Conservation (phyloP, 1,140 invertebrate genomes). For the Drosophila pallidifrons region DNA sequence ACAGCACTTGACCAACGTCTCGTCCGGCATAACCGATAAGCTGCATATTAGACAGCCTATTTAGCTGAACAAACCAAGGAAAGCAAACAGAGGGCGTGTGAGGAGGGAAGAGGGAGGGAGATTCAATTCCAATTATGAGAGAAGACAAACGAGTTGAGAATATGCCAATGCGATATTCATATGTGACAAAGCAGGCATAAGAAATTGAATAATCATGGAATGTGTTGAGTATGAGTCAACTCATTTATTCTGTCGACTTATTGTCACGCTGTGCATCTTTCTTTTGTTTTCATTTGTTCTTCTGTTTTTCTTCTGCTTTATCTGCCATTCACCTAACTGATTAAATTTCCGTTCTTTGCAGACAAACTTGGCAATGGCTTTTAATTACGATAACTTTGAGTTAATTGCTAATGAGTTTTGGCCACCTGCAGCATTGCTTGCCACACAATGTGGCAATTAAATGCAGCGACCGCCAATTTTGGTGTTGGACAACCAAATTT, state of each 20-base stretch:
- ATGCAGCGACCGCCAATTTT: slow-evolving; percentile 61
- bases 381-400: slow-evolving; percentile 31
- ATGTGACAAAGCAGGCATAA: not conserved
- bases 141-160: slow-evolving; percentile 13
- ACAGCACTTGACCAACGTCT: slow-evolving; percentile 44
- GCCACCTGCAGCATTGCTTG: slow-evolving; percentile 14
- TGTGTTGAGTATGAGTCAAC: slow-evolving; percentile 1
- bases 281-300: slow-evolving; percentile 1
- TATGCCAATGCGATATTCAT: slow-evolving; percentile 1
- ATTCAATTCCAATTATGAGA: slow-evolving; percentile 23
- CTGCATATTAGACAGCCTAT: slow-evolving; percentile 34
- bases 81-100: too few relatives aligned
- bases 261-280: slow-evolving; percentile 8
- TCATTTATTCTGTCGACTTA: slow-evolving; percentile 6
- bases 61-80: not conserved
- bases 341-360: slow-evolving; percentile 24
- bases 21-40: slow-evolving; percentile 34
- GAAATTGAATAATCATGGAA: slow-evolving; percentile 16
- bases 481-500: slow-evolving; percentile 63
- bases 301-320: not conserved
- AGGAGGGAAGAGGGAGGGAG: not conserved
- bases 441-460: slow-evolving; percentile 56
- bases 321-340: slow-evolving; percentile 6
- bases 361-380: slow-evolving; percentile 28
- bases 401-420: slow-evolving; percentile 46